These are phyloP conservation scores for Drosophila triauraria DNA, from an alignment of 1,140 invertebrate genomes.

Conservation along the genomic window DNA sequence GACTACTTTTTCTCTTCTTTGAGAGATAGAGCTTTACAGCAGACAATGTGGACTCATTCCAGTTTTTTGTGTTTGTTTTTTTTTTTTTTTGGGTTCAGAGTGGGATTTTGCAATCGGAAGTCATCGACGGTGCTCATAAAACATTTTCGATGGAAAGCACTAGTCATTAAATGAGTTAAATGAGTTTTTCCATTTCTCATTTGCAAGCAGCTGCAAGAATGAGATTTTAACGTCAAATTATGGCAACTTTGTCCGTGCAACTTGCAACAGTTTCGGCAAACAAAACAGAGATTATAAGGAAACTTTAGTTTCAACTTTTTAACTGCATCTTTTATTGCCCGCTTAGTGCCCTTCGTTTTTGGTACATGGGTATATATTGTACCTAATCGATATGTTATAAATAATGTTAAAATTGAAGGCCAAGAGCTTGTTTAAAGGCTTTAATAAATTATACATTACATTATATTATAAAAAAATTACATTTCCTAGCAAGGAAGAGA, in stretches of 20 bases:
- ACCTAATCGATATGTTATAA: background rate
- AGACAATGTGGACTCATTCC: constrained; percentile 16
- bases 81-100: too few species aligned
- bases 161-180: constrained; percentile 22
- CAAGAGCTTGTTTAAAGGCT: background rate
- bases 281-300: constrained; percentile 19
- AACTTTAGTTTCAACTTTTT: constrained; percentile 17
- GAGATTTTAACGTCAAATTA: constrained; percentile 54
- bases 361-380: background rate
- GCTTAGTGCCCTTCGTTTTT: background rate
- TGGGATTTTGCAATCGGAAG: constrained; percentile 5
- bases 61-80: too few species aligned
- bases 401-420: background rate
- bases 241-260: constrained; percentile 58
- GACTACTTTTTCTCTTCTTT: constrained; percentile 18
- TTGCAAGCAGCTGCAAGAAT: constrained; percentile 29
- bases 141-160: constrained; percentile 22
- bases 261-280: constrained; percentile 31
- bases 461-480: too few species aligned
- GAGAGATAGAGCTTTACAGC: background rate
- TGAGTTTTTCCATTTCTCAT: constrained; percentile 11
- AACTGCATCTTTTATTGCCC: constrained; percentile 19
- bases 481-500: too few species aligned
- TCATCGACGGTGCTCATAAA: constrained; percentile 35
- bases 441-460: too few species aligned